Evolutionary conservation across 2,797 vertebrate species (phyloP).

Genomic region (Octomys mimax): DNA sequence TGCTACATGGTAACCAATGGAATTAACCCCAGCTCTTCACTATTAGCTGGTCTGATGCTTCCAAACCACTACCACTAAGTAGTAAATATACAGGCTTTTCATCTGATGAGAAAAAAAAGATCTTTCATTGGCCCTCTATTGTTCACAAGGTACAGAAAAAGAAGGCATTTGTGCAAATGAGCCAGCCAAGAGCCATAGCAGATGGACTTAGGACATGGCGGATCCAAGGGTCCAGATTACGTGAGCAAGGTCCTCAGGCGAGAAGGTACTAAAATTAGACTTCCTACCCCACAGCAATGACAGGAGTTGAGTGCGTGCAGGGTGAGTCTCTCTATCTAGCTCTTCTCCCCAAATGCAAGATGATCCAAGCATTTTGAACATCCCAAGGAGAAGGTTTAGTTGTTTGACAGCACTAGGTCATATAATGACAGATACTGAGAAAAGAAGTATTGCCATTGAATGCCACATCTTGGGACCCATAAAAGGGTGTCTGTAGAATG

Average conservation of each 20-base stretch:
- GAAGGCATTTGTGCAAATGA: background rate
- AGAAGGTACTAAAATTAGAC: constrained; percentile 3
- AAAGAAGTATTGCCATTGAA: background rate
- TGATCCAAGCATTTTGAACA: background rate
- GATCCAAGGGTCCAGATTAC: background rate
- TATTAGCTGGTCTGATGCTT: background rate
- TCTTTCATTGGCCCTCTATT: background rate
- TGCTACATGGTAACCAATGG: background rate
- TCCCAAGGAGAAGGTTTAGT: background rate
- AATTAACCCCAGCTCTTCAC: background rate
- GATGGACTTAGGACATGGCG: background rate
- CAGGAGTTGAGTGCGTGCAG: background rate
- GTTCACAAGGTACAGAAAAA: background rate
- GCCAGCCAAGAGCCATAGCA: background rate
- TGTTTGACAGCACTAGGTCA: background rate
- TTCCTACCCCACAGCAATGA: background rate
- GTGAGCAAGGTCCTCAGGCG: background rate
- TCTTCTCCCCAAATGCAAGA: background rate
- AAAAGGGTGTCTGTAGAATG: background rate
- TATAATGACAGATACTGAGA: background rate
- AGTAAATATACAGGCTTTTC: background rate
- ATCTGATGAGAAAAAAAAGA: background rate
- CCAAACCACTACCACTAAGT: background rate
- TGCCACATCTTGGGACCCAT: background rate
- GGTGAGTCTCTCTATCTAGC: background rate